Percentiles rank a stretch among this genome's conserved stretches.
Evolutionary conservation across 2,888 invertebrate genomes (phyloP).

Genomic region (Ischnura elegans): DNA sequence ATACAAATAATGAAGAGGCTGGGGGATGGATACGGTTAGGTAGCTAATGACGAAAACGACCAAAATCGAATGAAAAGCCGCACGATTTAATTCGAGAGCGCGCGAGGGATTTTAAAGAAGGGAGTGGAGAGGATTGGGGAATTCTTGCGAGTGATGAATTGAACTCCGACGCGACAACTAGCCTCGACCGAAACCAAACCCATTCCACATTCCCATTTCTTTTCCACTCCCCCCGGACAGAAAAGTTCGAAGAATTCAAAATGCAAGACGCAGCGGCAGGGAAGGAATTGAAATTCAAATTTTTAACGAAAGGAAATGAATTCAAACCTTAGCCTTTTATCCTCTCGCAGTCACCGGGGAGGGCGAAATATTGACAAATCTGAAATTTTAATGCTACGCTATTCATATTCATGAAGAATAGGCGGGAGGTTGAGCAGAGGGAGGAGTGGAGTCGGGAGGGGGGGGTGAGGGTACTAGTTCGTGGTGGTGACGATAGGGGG

Average conservation of each 20-base stretch:
- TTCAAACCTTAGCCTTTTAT: constrained; percentile 66
- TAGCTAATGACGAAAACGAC: neutral
- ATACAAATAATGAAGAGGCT: no score
- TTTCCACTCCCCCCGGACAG: neutral
- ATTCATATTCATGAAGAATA: constrained; percentile 64
- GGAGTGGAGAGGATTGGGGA: neutral
- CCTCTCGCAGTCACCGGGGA: constrained; percentile 39
- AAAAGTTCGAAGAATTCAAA: constrained; percentile 57
- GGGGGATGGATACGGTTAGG: neutral
- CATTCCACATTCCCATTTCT: no score
- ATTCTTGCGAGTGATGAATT: neutral
- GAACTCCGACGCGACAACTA: constrained; percentile 47
- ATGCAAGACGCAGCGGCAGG: constrained; percentile 48
- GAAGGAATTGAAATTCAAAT: constrained; percentile 55
- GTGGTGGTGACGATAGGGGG: neutral
- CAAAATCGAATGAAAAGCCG: constrained; percentile 7
- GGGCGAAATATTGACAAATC: constrained; percentile 67
- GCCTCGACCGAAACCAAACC: neutral
- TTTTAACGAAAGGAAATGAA: constrained; percentile 63
- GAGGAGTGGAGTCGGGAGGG: neutral
- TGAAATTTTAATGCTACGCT: constrained; percentile 64
- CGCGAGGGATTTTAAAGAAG: neutral
- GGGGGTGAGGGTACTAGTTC: neutral
- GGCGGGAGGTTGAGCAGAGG: neutral
- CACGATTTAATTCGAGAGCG: neutral